Evolutionary conservation across 1,140 invertebrate species (phyloP).

Genomic region (Drosophila subobscura): DNA sequence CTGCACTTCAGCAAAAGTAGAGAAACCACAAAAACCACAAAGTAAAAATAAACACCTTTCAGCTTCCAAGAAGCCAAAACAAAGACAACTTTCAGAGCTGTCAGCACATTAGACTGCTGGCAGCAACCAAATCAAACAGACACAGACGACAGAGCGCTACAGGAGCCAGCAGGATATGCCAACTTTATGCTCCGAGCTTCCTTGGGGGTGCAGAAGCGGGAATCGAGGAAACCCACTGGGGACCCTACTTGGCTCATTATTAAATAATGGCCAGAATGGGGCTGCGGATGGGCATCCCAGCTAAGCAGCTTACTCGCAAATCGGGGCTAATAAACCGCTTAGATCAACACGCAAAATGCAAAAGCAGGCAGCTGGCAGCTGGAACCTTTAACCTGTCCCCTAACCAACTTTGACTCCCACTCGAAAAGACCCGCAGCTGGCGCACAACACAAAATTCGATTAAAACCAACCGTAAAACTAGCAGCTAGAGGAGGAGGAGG

Average conservation of each 20-base stretch:
- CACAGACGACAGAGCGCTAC: conserved; percentile 4
- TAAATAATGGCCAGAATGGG: conserved; percentile 33
- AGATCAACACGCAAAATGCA: conserved; percentile 53
- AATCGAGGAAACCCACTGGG: background rate
- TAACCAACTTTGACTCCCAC: conserved; percentile 1
- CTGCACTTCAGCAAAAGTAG: conserved; percentile 33
- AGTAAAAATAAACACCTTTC: conserved; percentile 19
- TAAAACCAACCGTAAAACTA: conserved; percentile 56
- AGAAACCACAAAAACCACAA: no score
- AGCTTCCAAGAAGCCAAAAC: conserved; percentile 16
- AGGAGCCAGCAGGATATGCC: conserved; percentile 29
- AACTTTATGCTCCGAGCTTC: conserved; percentile 15
- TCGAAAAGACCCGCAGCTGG: conserved; percentile 13
- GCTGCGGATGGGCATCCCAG: conserved; percentile 3
- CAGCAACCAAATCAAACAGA: conserved; percentile 20
- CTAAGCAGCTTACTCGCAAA: conserved; percentile 47
- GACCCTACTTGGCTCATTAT: conserved; percentile 34
- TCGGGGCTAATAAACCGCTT: conserved; percentile 55
- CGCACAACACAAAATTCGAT: conserved; percentile 42
- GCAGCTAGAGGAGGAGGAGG: conserved; percentile 13
- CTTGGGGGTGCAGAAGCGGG: background rate
- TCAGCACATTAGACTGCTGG: conserved; percentile 30
- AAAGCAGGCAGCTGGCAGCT: conserved; percentile 14
- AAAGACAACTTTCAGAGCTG: conserved; percentile 32
- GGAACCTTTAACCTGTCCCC: conserved; percentile 39